Base-by-base conservation (phyloP, 2,113 vertebrate species). In the Corvus hawaiiensis region DNA sequence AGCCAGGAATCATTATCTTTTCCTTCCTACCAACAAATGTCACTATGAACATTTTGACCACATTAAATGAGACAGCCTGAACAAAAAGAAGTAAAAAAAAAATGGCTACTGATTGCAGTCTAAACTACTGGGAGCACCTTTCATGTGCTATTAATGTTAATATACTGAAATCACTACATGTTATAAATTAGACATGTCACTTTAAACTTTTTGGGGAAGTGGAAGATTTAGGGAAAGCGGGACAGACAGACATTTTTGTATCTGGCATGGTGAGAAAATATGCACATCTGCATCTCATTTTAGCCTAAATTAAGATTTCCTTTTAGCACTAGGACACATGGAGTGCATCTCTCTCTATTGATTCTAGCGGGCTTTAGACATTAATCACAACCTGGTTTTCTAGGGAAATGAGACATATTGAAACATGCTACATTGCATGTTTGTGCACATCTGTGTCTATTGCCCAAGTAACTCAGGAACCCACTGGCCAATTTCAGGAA, bases 171-270 rank as follows among this genome's bases (percentile, higher is more conserved):
- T 77, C 41, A 58, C 66, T 95, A 56, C 41, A 48, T 75, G 62
- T 49, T 96, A 76, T 90, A 97, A 97, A 97, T 96, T 96, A 90
- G 89, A 92, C 19, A 39, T 74, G 75, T 93, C 71, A 97, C 90
- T 97, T 90, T 88, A 92, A 97, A 97, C 37, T 91, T 97, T 76
- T 96, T 95, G 92, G 59, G 73, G 83, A 97, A 98, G 96, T 64
- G 39, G 73, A 90, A 90, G 78, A 83, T 84, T 92, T 52, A 96
- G 61, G 77, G 77, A 72, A 90, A 55, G 35, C 13, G 37, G 6
- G 30, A 81, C 39, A 91, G 28, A 75, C 14, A 84, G 21, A 89
- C 16, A 39, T 66, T 69, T 84, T 8, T 52, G 4, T 44, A 72
- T 56, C 21, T 84, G 30, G 9, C 44, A 22, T 6, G 3, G 21